Base-by-base conservation (phyloP, 2,888 invertebrate genomes). In the Synergus laeviventris region DNA sequence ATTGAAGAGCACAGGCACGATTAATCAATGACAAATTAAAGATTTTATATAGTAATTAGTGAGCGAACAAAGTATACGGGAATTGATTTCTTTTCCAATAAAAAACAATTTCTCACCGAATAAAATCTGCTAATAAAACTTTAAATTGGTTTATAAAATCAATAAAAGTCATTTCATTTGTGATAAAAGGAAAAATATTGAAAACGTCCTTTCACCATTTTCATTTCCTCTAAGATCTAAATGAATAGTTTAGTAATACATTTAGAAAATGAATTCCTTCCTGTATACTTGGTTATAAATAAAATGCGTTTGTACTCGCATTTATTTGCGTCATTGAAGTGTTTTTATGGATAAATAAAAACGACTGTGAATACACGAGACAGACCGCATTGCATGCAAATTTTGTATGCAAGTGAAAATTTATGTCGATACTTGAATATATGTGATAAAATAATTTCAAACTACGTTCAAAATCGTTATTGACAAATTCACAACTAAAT, bases 341-440 rank as follows among this genome's bases (percentile, higher is more conserved):
- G 14, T 42, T 39, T 64, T 42, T 21, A 39, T 39, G 42, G 21
- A 42, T 39, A 18, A 62, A 62, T 62, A 62, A 38, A 59, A 38
- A 11, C 12, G 18, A 36, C 38, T 38, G n/a, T n/a, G 11, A n/a
- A n/a, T 38, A 16, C n/a, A 49, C 64, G 76, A 60, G 81, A 84
- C 82, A 74, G 66, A 76, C 54, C 75, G n/a, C 60, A 42, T 76
- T 42, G 59, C 60, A 75, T 78, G 62, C 77, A 74, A 81, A 76
- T 73, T 73, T 78, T 16, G 74, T 84, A 77, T 78, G 73, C 76
- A 74, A 62, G 11, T 38, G 12, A 62, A 62, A 62, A 62, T 38
- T 62, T 38, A 38, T 62, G 18, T 11, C 38, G n/a, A 62, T 9
- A n/a, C 38, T 2, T 36, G 9, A 8, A 61, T 56, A 24, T 24